These are phyloP conservation scores for Myopa testacea DNA, from an alignment of 2,888 invertebrate genomes.

Conservation along the genomic window DNA sequence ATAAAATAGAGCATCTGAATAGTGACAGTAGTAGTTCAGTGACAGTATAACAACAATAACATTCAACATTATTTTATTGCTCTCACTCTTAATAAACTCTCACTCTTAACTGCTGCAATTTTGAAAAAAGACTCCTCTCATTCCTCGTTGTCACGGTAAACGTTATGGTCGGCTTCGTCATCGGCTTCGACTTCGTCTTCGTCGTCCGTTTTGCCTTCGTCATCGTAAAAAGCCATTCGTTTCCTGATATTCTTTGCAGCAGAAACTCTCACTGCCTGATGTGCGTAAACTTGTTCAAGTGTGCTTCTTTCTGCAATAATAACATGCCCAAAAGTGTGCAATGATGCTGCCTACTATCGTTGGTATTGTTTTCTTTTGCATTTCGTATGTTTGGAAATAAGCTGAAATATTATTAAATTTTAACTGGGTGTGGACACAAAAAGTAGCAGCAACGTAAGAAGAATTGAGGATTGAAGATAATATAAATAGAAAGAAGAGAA, in stretches of 20 bases:
- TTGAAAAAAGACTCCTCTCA: not conserved
- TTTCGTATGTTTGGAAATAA: slow-evolving; percentile 50
- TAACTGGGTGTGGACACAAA: slow-evolving; percentile 59
- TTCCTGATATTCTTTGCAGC: not conserved
- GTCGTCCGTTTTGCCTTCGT: slow-evolving; percentile 8
- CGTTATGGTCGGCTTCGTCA: not conserved
- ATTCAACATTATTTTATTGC: slow-evolving; percentile 8
- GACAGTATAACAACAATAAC: slow-evolving; percentile 12
- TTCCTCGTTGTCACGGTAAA: slow-evolving; percentile 5
- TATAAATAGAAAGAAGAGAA: slow-evolving; percentile 4
- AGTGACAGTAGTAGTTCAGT: not conserved
- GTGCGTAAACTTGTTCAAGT: slow-evolving; percentile 37
- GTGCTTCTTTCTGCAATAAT: slow-evolving; percentile 50
- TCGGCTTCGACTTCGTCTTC: slow-evolving; percentile 13
- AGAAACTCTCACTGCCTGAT: not conserved
- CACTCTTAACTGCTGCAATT: slow-evolving; percentile 16
- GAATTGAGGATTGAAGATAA: slow-evolving; percentile 19
- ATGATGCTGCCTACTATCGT: slow-evolving; percentile 50
- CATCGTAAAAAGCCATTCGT: no score
- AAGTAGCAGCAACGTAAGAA: slow-evolving; percentile 34
- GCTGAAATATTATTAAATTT: slow-evolving; percentile 57
- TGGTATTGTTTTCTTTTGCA: slow-evolving; percentile 18
- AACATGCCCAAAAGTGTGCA: slow-evolving; percentile 55
- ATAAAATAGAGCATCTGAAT: not conserved
- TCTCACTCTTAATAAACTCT: slow-evolving; percentile 14